Evolutionary conservation across 2,113 vertebrate species (phyloP).

Genomic region (Barbus barbus): DNA sequence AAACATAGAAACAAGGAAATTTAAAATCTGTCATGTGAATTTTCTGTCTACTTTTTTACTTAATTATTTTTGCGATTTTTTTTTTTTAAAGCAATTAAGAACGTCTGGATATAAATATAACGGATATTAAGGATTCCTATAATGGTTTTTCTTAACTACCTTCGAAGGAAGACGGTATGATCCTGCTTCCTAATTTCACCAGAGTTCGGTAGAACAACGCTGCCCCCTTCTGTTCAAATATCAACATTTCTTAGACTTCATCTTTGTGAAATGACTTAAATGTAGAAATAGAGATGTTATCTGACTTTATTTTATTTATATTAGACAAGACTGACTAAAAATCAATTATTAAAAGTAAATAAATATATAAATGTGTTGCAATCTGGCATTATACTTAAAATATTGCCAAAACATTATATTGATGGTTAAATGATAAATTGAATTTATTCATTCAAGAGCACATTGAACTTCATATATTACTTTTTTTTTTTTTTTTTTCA

Average conservation of each 20-base stretch:
- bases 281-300: neutral
- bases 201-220: constrained; percentile 72
- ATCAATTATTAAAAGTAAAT: neutral
- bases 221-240: constrained; percentile 76
- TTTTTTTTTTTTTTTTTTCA: neutral
- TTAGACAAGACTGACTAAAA: neutral
- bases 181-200: neutral
- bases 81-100: neutral
- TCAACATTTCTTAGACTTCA: constrained; percentile 35
- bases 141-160: neutral
- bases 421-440: neutral
- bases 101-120: neutral
- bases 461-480: neutral
- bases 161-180: neutral
- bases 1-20: neutral
- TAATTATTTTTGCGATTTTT: neutral
- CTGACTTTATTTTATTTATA: neutral
- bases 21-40: neutral
- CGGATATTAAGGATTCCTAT: neutral
- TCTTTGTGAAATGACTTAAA: constrained; percentile 35
- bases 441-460: neutral
- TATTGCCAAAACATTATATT: neutral
- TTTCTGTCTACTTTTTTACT: neutral
- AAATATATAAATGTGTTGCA: neutral
- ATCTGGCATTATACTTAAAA: neutral